A percentile compares a stretch with the other conserved stretches of the same genome.
Conservation (phyloP, 1,140 invertebrate genomes). For the Rhagoletis pomonella region DNA sequence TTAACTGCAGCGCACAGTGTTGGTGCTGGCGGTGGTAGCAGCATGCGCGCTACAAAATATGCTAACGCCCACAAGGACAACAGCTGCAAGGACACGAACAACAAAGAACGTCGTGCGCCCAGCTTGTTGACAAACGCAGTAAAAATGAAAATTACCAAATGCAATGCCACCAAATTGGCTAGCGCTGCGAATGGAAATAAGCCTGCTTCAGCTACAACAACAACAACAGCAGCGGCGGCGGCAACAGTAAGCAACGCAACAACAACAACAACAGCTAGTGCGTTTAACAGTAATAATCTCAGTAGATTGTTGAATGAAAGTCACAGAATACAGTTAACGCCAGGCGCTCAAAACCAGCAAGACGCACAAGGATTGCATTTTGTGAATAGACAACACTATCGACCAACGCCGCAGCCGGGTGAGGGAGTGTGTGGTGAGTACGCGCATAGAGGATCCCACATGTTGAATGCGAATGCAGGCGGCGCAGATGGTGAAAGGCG, state of each 20-base stretch:
- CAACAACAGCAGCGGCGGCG: conserved; percentile 46
- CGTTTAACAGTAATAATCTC: neutral
- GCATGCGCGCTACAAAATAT: conserved; percentile 6
- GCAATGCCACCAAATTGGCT: conserved; percentile 62
- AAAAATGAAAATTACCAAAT: conserved; percentile 69
- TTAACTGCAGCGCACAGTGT: neutral
- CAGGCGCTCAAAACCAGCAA: neutral
- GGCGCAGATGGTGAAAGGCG: neutral
- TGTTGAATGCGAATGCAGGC: neutral
- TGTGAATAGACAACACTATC: neutral
- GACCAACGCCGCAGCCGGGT: neutral
- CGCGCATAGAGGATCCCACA: neutral
- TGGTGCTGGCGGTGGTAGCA: neutral
- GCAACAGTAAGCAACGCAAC: neutral
- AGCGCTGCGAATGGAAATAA: conserved; percentile 29
- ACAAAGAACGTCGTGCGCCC: conserved; percentile 35
- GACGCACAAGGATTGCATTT: neutral
- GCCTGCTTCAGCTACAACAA: conserved; percentile 8
- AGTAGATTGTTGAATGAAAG: neutral
- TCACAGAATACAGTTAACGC: neutral
- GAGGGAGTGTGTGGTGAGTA: neutral
- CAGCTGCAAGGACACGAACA: conserved; percentile 61
- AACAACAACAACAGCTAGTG: conserved; percentile 48
- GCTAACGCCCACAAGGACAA: neutral
- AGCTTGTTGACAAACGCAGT: conserved; percentile 66